A percentile compares a stretch with the other conserved stretches of the same genome.
phyloP scores from a whole-genome alignment of 2,113 vertebrate genomes.

The Bos javanicus region DNA sequence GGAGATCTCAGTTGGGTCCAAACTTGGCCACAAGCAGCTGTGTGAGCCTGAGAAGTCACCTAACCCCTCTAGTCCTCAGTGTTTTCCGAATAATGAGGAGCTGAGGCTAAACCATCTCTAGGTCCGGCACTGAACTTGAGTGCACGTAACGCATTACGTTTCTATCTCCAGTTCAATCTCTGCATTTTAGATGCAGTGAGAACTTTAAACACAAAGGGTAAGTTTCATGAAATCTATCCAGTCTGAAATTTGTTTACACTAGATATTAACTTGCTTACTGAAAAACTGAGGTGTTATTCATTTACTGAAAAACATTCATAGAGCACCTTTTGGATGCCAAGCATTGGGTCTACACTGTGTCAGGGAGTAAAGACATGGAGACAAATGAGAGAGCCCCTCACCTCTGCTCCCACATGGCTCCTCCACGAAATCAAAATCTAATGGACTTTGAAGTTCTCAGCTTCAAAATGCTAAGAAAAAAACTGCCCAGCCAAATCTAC shows the following conservation, averaged over 20 bases:
- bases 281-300: not conserved
- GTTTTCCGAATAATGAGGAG: not conserved
- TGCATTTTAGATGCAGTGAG: not conserved
- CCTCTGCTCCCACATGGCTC: not conserved
- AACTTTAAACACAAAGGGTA: not conserved
- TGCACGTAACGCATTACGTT: fast-evolving
- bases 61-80: not conserved
- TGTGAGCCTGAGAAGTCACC: not conserved
- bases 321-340: not conserved
- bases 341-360: not conserved
- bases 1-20: not conserved
- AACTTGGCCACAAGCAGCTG: not conserved
- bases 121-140: not conserved
- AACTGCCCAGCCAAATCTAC: not conserved
- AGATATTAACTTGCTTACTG: not conserved
- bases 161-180: not conserved
- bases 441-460: not conserved
- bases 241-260: not conserved
- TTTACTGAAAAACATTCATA: not conserved
- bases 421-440: not conserved
- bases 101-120: not conserved
- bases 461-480: slow-evolving; percentile 8
- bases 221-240: not conserved
- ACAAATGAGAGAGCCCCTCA: not conserved
- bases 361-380: not conserved